Evolutionary conservation across 2,888 invertebrate genomes (phyloP).

Genomic region (Glyphotaelius pellucidus): DNA sequence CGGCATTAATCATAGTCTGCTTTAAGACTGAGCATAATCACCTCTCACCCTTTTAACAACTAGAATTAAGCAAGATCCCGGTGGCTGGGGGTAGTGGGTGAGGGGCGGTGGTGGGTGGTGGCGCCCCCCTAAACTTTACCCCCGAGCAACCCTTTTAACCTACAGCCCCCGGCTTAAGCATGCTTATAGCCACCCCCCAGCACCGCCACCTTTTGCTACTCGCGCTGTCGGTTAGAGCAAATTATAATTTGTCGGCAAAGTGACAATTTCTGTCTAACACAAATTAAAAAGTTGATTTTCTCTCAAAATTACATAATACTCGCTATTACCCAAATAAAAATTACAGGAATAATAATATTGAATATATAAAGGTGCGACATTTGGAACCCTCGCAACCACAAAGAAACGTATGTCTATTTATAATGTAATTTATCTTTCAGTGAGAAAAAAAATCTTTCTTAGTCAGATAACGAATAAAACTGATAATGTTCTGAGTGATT

Average conservation of each 20-base stretch:
- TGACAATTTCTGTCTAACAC: conserved; percentile 65
- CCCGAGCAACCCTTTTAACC: conserved; percentile 69
- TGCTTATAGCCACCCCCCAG: conserved; percentile 54
- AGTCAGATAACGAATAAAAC: not conserved
- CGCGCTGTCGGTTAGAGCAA: conserved; percentile 57
- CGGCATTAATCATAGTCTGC: conserved; percentile 67
- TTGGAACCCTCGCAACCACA: too few relatives aligned
- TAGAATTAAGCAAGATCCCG: conserved; percentile 67
- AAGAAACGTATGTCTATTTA: too few relatives aligned
- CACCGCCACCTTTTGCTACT: conserved; percentile 38
- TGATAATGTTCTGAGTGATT: not conserved
- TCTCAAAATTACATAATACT: not conserved
- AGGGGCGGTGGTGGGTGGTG: conserved; percentile 39
- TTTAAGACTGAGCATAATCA: conserved; percentile 67
- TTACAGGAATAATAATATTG: not conserved
- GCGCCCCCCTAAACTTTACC: conserved; percentile 70
- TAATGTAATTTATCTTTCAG: not conserved
- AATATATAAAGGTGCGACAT: not conserved
- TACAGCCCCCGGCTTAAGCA: conserved; percentile 61
- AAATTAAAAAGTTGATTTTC: conserved; percentile 38
- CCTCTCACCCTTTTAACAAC: conserved; percentile 67
- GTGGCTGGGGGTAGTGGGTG: conserved; percentile 69
- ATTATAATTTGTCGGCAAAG: conserved; percentile 63
- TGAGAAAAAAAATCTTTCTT: not conserved
- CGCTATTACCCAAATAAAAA: not conserved